A percentile compares a stretch with the other conserved stretches of the same genome.
phyloP scores from a whole-genome alignment of 1,140 invertebrate genomes.

The Cydia strobilella region DNA sequence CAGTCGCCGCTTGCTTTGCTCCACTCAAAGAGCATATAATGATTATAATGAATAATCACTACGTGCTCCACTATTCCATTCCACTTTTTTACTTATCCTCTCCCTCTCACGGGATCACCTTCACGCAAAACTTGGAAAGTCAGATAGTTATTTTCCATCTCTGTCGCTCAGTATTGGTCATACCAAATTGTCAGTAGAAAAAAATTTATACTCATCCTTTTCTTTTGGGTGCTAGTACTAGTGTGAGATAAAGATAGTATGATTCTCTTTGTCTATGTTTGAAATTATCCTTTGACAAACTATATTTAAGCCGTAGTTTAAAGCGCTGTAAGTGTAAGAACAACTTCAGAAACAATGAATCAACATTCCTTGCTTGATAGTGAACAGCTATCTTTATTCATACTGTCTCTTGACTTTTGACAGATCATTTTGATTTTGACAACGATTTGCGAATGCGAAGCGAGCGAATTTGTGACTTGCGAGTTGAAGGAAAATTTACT shows the following conservation, averaged over 20 bases:
- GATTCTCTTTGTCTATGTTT: no score
- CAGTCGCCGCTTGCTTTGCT: not conserved
- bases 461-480: conserved; percentile 3
- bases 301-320: not conserved
- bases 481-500: not conserved
- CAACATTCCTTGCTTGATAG: no score
- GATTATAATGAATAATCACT: no score
- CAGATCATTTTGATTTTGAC: conserved; percentile 2
- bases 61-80: not conserved
- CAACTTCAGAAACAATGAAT: no score
- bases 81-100: not conserved
- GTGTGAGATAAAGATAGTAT: no score
- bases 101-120: not conserved
- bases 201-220: no score
- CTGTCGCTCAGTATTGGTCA: no score
- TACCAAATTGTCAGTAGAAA: no score
- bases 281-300: no score
- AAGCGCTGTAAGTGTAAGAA: no score
- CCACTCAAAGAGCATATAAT: no score
- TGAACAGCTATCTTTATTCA: not conserved
- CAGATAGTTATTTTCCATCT: not conserved
- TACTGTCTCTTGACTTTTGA: not conserved
- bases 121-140: not conserved
- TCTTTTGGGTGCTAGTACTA: no score
- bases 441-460: conserved; percentile 4